Evolutionary conservation across 2,888 invertebrate genomes (phyloP).

Genomic region (Disparrhopalites patrizii): DNA sequence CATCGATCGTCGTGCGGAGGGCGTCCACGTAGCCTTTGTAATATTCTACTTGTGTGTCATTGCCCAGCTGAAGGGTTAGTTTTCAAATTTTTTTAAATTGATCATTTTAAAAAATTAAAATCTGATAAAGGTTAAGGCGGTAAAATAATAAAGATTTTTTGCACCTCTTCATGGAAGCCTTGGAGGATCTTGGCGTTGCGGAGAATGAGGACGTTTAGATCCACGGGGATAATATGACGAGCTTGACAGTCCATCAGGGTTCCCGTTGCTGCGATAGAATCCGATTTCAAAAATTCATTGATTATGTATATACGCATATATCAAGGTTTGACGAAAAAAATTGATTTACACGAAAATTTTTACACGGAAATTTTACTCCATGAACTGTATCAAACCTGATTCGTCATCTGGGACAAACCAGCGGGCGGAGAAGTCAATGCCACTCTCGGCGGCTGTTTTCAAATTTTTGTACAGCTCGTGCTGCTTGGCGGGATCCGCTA

Average conservation of each 20-base stretch:
- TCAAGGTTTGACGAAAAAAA: not conserved
- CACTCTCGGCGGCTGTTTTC: conserved; percentile 88
- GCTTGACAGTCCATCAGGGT: conserved; percentile 62
- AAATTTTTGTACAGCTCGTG: conserved; percentile 72
- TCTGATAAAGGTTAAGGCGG: not conserved
- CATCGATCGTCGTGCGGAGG: conserved; percentile 62
- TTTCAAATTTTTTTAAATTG: not conserved
- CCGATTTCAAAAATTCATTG: too few relatives aligned
- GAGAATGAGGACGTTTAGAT: conserved; percentile 73
- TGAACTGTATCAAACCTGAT: conserved; percentile 25
- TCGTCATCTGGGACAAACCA: conserved; percentile 73
- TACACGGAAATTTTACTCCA: not conserved
- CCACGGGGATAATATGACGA: conserved; percentile 70
- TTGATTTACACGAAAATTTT: too few relatives aligned
- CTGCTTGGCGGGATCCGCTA: conserved; percentile 52
- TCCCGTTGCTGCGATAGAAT: not conserved
- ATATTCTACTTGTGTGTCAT: conserved; percentile 49
- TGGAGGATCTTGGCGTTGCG: conserved; percentile 63
- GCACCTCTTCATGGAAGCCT: conserved; percentile 59
- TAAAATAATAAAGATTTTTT: too few relatives aligned
- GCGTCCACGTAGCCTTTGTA: conserved; percentile 58
- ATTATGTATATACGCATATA: not conserved
- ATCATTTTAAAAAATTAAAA: not conserved
- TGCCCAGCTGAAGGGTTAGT: not conserved
- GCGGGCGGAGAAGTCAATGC: conserved; percentile 91